Base-by-base conservation (phyloP, 2,888 invertebrate species). In the Megalurothrips usitatus region DNA sequence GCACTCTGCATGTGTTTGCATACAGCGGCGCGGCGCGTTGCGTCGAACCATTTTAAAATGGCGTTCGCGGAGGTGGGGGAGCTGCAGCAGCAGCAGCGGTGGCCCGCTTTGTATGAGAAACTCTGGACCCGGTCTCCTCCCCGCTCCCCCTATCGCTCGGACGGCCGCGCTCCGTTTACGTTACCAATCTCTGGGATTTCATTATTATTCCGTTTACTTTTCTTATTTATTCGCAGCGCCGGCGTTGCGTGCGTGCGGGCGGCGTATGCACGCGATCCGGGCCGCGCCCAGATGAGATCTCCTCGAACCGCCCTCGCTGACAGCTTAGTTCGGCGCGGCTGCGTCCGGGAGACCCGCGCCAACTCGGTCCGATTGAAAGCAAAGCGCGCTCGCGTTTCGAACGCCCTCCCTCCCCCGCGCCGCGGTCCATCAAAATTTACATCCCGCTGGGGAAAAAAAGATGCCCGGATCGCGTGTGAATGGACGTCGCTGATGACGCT, bases 181-280 rank as follows among this genome's bases (percentile, higher is more conserved):
- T 58, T 58, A n/a, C 58, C 19, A 58, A n/a, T 43, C 34, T 43
- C 34, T n/a, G 4, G 58, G 58, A 58, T 58, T 58, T 58, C 58
- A 58, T 58, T 58, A 58, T 58, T 58, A 58, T 58, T 58, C 58
- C 58, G 58, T 58, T 58, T 58, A 14, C 58, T 58, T 58, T 58
- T 17, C 12, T 58, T 58, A 58, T 58, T 58, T 58, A 58, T 58
- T 58, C 58, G 58, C 58, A n/a, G 14, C 58, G 6, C 58, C 11
- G 52, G 6, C 52, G 52, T 49, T 9, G 52, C 52, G 52, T 3
- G 14, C 52, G 58, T 14, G 58, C 58, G 34, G 34, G 34, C 34
- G 34, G 3, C 34, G 34, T 43, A 43, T 43, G 34, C 34, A 43
- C 34, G 34, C 58, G 58, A 58, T 58, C 58, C 17, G 52, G 52